Evolutionary conservation across 2,797 vertebrate genomes (phyloP), one percentile per base, ranked within the genome.

Genomic region (Gallinago stenura): DNA sequence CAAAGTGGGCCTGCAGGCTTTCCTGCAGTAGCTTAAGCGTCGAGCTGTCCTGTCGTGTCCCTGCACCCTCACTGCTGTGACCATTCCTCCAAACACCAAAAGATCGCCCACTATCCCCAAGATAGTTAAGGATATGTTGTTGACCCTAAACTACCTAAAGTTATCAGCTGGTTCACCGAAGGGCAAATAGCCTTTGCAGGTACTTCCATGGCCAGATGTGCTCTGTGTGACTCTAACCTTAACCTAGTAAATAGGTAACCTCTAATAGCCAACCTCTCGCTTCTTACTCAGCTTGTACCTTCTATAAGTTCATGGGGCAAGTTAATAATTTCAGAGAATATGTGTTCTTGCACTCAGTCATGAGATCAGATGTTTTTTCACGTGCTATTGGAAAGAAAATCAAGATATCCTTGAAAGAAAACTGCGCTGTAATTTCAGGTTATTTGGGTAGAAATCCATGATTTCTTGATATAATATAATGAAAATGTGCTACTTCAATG

Each of bases 241-340:
- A 91, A 85, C 50, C 35, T 48, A 70, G 88, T 92, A 53, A 95
- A 96, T 84, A 80, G 87, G 73, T 95, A 93, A 95, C 46, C 41
- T 89, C 22, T 68, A 70, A 53, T 60, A 70, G 69, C 50, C 50
- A 68, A 2, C 30, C 20, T 61, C 28, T 50, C 68, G 6, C 83
- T 85, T 69, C 58, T 80, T 79, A 21, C 65, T 88, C 53, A 39
- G 26, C 50, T 62, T 69, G 46, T 83, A 60, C 7, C 7, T 82
- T 90, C 90, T 92, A 30, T 72, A 31, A 65, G 33, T 64, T 94
- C 82, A 62, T 45, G 77, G 73, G 33, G 39, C 62, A 71, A 68
- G 94, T 95, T 95, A 95, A 93, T 95, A 53, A 89, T 94, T 96
- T 89, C 28, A 65, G 50, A 66, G 62, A 31, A 11, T 48, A 31